A percentile compares a stretch with the other conserved stretches of the same genome.
These are phyloP conservation scores for Arion vulgaris DNA, from an alignment of 1,140 invertebrate genomes.

Conservation along the genomic window DNA sequence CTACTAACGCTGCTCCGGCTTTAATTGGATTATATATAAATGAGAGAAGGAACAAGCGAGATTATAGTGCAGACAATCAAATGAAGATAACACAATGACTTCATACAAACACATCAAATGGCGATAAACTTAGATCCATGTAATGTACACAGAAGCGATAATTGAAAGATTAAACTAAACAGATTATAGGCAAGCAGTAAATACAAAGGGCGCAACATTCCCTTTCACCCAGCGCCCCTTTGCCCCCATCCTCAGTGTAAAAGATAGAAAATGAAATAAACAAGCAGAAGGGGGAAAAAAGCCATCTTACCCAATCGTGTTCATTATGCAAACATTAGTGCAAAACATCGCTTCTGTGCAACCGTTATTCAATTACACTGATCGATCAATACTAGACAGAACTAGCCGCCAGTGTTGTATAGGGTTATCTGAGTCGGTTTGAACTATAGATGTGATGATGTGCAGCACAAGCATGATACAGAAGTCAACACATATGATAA, in stretches of 20 bases:
- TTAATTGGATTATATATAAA: too few species aligned
- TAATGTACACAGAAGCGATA: too few species aligned
- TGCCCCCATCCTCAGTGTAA: not conserved
- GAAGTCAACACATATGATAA: too few species aligned
- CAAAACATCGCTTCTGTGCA: not conserved
- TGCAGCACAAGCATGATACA: too few species aligned
- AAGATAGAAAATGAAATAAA: not conserved
- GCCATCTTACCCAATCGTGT: not conserved
- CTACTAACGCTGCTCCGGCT: not conserved
- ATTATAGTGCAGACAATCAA: too few species aligned
- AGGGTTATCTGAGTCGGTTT: too few species aligned
- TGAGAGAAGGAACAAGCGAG: too few species aligned
- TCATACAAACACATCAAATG: not conserved
- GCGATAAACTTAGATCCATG: not conserved
- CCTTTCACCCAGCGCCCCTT: too few species aligned
- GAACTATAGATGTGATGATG: too few species aligned
- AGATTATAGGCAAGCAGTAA: not conserved
- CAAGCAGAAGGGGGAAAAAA: not conserved
- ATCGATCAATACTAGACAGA: not conserved
- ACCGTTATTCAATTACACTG: conserved; percentile 2
- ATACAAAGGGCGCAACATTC: too few species aligned
- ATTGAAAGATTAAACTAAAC: not conserved
- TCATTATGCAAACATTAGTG: not conserved
- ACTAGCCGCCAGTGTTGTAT: too few species aligned
- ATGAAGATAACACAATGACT: not conserved